Conservation (phyloP, 2,113 vertebrate genomes). For the Orcinus orca region DNA sequence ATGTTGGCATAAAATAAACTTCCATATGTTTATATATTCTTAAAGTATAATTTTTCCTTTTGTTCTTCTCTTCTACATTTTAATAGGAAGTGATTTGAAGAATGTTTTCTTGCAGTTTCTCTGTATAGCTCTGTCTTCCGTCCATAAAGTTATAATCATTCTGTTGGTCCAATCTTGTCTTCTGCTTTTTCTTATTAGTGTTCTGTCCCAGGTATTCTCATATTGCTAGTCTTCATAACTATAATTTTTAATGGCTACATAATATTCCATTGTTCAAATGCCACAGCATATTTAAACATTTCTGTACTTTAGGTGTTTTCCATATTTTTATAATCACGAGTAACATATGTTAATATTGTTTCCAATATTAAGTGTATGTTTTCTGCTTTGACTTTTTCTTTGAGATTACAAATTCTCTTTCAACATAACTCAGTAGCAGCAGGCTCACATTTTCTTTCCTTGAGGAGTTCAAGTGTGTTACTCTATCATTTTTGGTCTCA, state of each 20-base stretch:
- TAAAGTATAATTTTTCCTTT: not conserved
- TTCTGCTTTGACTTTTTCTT: conserved; percentile 16
- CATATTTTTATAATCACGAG: not conserved
- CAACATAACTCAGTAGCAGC: not conserved
- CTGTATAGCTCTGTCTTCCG: not conserved
- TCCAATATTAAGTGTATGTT: not conserved
- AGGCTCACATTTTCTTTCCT: not conserved
- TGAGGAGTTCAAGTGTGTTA: not conserved
- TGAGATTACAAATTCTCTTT: not conserved
- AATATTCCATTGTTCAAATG: not conserved
- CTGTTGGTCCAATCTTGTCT: not conserved
- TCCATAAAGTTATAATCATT: not conserved
- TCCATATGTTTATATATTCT: not conserved
- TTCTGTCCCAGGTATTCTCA: not conserved
- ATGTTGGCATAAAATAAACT: not conserved
- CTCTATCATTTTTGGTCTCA: not conserved
- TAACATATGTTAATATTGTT: not conserved
- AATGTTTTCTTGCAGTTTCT: not conserved
- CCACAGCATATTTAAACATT: not conserved
- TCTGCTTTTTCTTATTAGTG: not conserved
- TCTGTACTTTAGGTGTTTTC: not conserved
- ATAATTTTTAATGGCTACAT: not conserved
- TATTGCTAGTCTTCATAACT: not conserved
- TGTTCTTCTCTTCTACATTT: not conserved
- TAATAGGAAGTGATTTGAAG: not conserved